Base-by-base conservation (phyloP, 2,113 vertebrate species). In the Pogonocichla stellata region DNA sequence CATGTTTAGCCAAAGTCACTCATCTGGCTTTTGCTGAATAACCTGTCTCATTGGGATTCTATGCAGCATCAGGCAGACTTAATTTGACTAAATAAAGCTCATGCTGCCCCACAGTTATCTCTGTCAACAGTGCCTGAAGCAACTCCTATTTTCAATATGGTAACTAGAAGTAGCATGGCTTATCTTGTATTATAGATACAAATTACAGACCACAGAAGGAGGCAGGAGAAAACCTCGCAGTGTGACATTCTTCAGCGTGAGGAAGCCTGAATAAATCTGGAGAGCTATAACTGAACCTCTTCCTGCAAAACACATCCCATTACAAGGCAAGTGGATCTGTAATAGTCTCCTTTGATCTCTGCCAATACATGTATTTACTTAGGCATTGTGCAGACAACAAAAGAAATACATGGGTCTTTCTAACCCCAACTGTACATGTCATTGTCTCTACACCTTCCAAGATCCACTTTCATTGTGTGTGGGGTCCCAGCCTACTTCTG, bases 51-150 rank as follows among this genome's bases (percentile, higher is more conserved):
- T 7, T 36, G 33, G 67, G 60, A 80, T 91, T 88, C 92, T 88
- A 45, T 88, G 28, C 67, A 80, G 28, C 67, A 80, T 48, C 48
- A 87, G 43, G 7, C 73, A 80, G 43, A 74, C 51, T 38, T 71
- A 81, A 84, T 92, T 81, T 91, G 61, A 64, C 69, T 91, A 89
- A 78, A 91, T 78, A 74, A 89, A 60, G 60, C 38, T 67, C 64
- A 54, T 42, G 28, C n/a, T 84, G 51, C 38, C n/a, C 69, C 23
- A 14, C 54, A 71, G 73, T 58, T 66, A 66, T 51, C 51, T 78
- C 26, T 84, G 43, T 78, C 77, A 89, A 71, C 29, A 71, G 34
- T 51, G 78, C 69, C 61, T 85, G 61, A 74, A 95, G 80, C 34
- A 91, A 43, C 24, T 80, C 25, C 26, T 92, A 22, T 60, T 96